These are phyloP conservation scores for Scleropages formosus DNA, from an alignment of 2,797 vertebrate species.

Conservation along the genomic window DNA sequence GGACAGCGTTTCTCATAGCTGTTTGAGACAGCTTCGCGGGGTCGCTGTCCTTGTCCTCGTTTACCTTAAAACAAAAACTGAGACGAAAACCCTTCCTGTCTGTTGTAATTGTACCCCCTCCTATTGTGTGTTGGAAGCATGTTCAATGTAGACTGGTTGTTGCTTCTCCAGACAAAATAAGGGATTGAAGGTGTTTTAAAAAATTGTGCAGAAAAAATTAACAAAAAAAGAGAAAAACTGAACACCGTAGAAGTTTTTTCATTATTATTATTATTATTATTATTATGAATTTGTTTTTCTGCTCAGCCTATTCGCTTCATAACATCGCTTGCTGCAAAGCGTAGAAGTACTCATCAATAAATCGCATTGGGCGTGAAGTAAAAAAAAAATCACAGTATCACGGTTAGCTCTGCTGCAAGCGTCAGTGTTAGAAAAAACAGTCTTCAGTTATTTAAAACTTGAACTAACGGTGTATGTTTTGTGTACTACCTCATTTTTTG, in stretches of 20 bases:
- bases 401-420: slow-evolving; percentile 47
- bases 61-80: slow-evolving; percentile 60
- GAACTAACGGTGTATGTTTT: slow-evolving; percentile 53
- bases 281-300: slow-evolving; percentile 15
- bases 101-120: slow-evolving; percentile 54
- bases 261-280: slow-evolving; percentile 33
- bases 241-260: background rate
- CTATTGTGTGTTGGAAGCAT: slow-evolving; percentile 41
- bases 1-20: slow-evolving; percentile 55
- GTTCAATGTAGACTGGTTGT: slow-evolving; percentile 38
- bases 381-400: slow-evolving; percentile 24
- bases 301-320: slow-evolving; percentile 42
- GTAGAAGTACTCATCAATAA: slow-evolving; percentile 39
- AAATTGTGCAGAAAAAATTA: background rate
- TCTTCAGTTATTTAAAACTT: slow-evolving; percentile 60
- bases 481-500: slow-evolving; percentile 73
- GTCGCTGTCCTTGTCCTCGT: slow-evolving; percentile 47
- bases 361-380: slow-evolving; percentile 38
- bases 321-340: slow-evolving; percentile 53
- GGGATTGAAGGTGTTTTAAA: slow-evolving; percentile 13
- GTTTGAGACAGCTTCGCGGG: slow-evolving; percentile 54
- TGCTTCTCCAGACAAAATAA: slow-evolving; percentile 26
- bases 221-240: too few species aligned
- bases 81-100: slow-evolving; percentile 56
- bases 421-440: slow-evolving; percentile 49